A percentile compares a stretch with the other conserved stretches of the same genome.
These are phyloP conservation scores for Myopa tessellatipennis DNA, from an alignment of 2,888 invertebrate genomes.

Conservation along the genomic window DNA sequence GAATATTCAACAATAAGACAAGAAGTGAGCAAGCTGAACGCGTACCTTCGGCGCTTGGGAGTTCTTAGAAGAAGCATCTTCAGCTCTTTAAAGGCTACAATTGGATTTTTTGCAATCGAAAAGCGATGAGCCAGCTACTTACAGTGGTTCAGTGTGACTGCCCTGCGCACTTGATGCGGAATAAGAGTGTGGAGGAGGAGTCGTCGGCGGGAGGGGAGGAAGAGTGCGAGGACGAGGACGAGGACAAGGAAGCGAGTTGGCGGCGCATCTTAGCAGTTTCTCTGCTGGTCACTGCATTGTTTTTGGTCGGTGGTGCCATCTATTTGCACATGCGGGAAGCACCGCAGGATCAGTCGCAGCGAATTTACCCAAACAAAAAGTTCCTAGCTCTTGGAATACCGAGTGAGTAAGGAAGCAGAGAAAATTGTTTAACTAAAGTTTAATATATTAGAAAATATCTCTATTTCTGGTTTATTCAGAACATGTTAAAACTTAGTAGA, in stretches of 20 bases:
- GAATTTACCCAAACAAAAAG: not conserved
- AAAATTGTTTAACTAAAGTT: too few species aligned
- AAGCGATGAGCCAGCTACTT: not conserved
- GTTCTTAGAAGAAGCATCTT: too few species aligned
- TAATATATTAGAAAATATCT: too few species aligned
- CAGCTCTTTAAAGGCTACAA: too few species aligned
- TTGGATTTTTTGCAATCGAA: not conserved
- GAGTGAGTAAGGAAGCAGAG: too few species aligned
- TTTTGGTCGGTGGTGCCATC: conserved; percentile 56
- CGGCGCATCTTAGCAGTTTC: conserved; percentile 48
- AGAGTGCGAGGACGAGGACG: not conserved
- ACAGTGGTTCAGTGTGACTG: not conserved
- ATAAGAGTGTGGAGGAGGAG: not conserved
- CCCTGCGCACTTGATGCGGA: not conserved
- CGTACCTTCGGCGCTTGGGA: too few species aligned
- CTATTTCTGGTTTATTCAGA: too few species aligned
- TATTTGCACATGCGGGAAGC: conserved; percentile 57
- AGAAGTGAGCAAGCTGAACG: too few species aligned
- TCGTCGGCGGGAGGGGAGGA: not conserved
- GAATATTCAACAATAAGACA: too few species aligned
- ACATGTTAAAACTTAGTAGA: too few species aligned
- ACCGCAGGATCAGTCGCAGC: conserved; percentile 42
- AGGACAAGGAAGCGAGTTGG: conserved; percentile 40
- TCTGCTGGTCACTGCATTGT: conserved; percentile 52
- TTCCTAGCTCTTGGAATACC: too few species aligned